Base-by-base conservation (phyloP, 2,797 vertebrate genomes). In the Pygocentrus nattereri region DNA sequence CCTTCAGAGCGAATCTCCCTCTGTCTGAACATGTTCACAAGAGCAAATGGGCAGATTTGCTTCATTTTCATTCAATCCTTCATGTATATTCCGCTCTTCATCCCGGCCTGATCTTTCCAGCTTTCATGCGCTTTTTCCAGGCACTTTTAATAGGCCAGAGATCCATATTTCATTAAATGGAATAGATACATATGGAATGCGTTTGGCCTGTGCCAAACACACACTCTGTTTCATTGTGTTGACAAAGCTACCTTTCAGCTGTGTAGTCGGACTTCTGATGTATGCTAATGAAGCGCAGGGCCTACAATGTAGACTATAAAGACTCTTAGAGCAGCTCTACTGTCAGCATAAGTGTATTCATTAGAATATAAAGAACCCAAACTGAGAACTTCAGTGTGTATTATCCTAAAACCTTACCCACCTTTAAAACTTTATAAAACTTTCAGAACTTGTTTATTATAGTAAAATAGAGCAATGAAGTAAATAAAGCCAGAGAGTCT, bases 81-180 rank as follows among this genome's bases (percentile, higher is more conserved):
- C 47, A 84, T 84, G 52, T 80, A 68, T 80, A 74, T 74, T 71
- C 65, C 54, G 27, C 23, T 44, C n/a, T 61, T 41, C n/a, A 56
- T 50, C 18, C 38, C 31, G 31, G 64, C 27, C 72, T 15, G 34
- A 47, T 47, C 68, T 49, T 19, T 49, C 41, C 23, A 2, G 68
- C 34, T 61, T 82, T 69, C 54, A n/a, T 18, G 21, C 62, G 25
- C 50, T 25, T 21, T 62, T 68, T 73, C 61, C 67, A 54, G 72
- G 21, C 75, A 47, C 25, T 73, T 65, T 79, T 79, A 84, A 76
- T 69, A 44, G 67, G 52, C 68, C 38, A 11, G 31, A 64, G 56
- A 79, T 86, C 72, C 76, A 86, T 84, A 81, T 84, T 86, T 79
- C 52, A 62, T 78, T 50, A 83, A 68, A 49, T 50, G 23, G 68